These are phyloP conservation scores for Typhlichthys subterraneus DNA, from an alignment of 2,797 vertebrate genomes.

Conservation along the genomic window DNA sequence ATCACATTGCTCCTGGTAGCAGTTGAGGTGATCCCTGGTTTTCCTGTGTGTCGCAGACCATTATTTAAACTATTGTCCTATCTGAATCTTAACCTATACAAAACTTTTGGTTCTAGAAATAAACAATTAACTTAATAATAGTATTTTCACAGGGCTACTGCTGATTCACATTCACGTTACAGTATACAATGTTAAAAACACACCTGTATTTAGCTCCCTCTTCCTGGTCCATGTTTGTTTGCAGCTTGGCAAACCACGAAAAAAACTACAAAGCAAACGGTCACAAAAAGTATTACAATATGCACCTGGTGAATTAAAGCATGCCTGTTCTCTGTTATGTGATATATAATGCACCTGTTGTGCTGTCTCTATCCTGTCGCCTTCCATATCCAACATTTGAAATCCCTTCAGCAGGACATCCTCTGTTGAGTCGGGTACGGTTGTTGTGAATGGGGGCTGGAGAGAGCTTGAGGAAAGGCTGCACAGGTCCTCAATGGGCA, in stretches of 20 bases:
- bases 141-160: neutral
- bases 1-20: constrained; percentile 96
- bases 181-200: neutral
- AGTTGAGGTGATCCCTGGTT: constrained; percentile 89
- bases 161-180: neutral
- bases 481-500: constrained; percentile 94
- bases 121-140: too few relatives aligned
- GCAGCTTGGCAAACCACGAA: constrained; percentile 94
- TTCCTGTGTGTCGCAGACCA: constrained; percentile 77
- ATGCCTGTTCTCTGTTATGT: neutral
- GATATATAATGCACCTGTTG: constrained; percentile 83
- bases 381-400: constrained; percentile 84
- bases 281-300: neutral
- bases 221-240: constrained; percentile 92
- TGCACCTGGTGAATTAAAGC: neutral
- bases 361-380: constrained; percentile 91
- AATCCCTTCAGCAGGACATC: constrained; percentile 90
- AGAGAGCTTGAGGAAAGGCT: constrained; percentile 85
- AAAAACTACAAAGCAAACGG: constrained; percentile 86
- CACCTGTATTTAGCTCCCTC: constrained; percentile 92
- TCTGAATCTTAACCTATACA: too few relatives aligned
- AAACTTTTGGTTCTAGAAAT: too few relatives aligned
- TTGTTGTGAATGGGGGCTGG: constrained; percentile 75
- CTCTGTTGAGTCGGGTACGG: constrained; percentile 89
- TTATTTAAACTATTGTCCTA: neutral